Percentiles rank a stretch among this genome's conserved stretches.
Conservation (phyloP, 30 jellyfish, hydroid and myxozoan species). For the Aurelia sp. region DNA sequence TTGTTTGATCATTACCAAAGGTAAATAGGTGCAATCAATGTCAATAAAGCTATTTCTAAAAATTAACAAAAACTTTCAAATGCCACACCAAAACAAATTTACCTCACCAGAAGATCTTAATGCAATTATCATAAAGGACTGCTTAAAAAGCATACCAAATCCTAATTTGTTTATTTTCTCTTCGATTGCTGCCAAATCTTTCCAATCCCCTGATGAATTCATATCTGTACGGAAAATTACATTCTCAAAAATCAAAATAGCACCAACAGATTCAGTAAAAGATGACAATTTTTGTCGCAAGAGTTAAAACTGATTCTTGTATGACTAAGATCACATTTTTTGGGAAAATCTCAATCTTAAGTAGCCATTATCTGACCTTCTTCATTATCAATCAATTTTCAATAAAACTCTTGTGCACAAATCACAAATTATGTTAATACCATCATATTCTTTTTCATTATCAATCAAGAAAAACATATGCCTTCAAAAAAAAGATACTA, state of each 20-base stretch:
- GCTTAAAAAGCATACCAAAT: constrained; percentile 66
- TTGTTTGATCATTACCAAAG: too few species aligned
- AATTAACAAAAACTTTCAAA: too few species aligned
- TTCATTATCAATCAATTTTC: too few species aligned
- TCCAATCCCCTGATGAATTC: constrained; percentile 93
- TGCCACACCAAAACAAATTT: not conserved
- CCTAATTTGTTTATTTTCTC: constrained; percentile 86
- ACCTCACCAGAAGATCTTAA: not conserved
- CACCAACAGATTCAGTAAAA: not conserved
- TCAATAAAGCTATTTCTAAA: too few species aligned
- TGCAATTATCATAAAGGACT: not conserved
- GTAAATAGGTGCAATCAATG: too few species aligned
- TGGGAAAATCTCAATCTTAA: too few species aligned
- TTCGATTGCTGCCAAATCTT: constrained; percentile 88
- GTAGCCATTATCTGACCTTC: too few species aligned
- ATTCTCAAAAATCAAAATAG: not conserved
- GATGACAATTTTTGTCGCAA: not conserved
- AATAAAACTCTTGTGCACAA: too few species aligned
- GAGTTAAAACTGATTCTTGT: not conserved
- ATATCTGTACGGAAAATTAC: constrained; percentile 38
- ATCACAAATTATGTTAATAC: too few species aligned
- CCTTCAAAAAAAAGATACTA: not conserved
- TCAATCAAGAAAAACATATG: not conserved
- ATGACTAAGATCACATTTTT: too few species aligned
- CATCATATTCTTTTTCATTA: not conserved